Base-by-base conservation (phyloP, 2,113 vertebrate species). In the Chaetops frenatus region DNA sequence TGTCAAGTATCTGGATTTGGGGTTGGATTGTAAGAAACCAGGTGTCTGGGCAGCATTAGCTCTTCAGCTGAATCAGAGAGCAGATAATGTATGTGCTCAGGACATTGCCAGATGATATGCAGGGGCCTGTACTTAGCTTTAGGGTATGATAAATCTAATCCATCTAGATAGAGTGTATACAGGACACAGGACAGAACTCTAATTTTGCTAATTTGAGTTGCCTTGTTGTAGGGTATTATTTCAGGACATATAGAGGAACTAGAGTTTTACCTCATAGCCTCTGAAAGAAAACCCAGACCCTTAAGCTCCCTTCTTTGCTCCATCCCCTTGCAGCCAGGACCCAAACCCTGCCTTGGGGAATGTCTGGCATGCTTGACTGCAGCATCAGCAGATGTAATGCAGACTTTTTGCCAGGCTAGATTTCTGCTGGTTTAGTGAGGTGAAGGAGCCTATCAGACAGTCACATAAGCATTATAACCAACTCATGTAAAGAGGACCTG, bases 41-140 rank as follows among this genome's bases (percentile, higher is more conserved):
- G 2, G 0, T 7, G 7, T 54, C 33, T 65, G 38, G 45, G 50
- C 29, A 77, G 45, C 0, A 0, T 13, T 28, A 61, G 45, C 29
- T 56, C 54, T 64, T 51, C 58, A 35, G 58, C 16, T 40, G 42
- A 73, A 47, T 45, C 67, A 80, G 1, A 0, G 44, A 72, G n/a
- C 0, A 3, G 29, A 45, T 20, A 8, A 53, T 6, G 17, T 5
- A n/a, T 1, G 0, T 16, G 51, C 33, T 65, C 54, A 33, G 1
- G 2, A 40, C 4, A 7, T 11, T 53, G 38, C 27, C 15, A 57
- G 50, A 40, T 7, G 19, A 40, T 10, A 42, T 1, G 2, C 54
- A 51, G 44, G n/a, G 48, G 21, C 35, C 56, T 62, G 56, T 17
- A 17, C 51, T 50, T 16, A 13, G 56, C 35, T 62, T 79, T 36